Evolutionary conservation across 2,888 invertebrate species (phyloP), one percentile per base, ranked within the genome.

Genomic region (Pasiphila rectangulata): DNA sequence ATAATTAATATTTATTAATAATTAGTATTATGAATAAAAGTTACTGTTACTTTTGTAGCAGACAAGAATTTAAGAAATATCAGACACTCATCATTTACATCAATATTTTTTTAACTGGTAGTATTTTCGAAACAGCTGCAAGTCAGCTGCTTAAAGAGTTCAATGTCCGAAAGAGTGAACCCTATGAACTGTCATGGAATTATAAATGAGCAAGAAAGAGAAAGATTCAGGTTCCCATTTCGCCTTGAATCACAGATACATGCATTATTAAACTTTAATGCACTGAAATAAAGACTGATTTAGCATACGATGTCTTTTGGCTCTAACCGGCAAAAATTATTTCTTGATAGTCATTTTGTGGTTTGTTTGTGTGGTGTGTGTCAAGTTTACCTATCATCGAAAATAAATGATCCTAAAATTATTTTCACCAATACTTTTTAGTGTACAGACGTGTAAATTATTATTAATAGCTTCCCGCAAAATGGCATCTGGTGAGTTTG

Each of bases 401-500:
- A 62, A 65, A 56, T 78, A 74, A 73, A 81, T 80, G 80, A 63
- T 75, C 7, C 39, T 56, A 43, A 76, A 69, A 63, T 66, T 69
- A 61, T 46, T 78, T 57, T 56, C 57, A 21, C 49, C 61, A 27
- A 56, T 62, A 36, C 19, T 74, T 55, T 55, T 66, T 20, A 72
- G 65, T 63, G 57, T 63, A 51, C 61, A 56, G 51, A 61, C 68
- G 54, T 52, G 41, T 47, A 45, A 56, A 54, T 63, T 62, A 48
- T 36, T 66, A 45, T 63, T 56, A 59, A 50, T 61, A 54, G 53
- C 66, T 9, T 54, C 64, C 16, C 66, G 69, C 56, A 59, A 70
- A 45, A 82, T 82, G 81, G 62, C 79, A 41, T 63, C 74, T 47
- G 66, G 80, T 80, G 67, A 68, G 70, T 44, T 34, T 21, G n/a